Base-by-base conservation (phyloP, 2,888 invertebrate species). In the Andrena dorsata region DNA sequence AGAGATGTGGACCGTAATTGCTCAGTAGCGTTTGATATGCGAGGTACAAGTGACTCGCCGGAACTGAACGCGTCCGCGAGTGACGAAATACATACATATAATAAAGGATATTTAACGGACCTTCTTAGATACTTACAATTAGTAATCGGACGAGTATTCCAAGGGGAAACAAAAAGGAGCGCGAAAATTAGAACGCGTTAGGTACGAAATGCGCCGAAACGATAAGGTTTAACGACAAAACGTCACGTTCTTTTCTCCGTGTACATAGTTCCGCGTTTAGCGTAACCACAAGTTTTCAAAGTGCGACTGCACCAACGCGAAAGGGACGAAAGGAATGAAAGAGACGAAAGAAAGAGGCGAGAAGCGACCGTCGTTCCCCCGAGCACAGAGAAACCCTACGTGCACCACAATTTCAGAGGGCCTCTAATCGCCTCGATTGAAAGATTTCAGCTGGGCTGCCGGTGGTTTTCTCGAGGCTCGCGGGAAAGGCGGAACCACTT, bases 241-340 rank as follows among this genome's bases (percentile, higher is more conserved):
- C 71, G 86, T 90, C 83, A 75, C 69, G 77, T 76, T 73, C 77
- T 89, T 86, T 85, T 85, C 85, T 88, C 88, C 90, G 87, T 89
- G 90, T 92, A 92, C 81, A 89, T 90, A 88, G 83, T 81, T 83
- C 77, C 88, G 78, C 85, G 73, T 87, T 87, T 87, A 82, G 76
- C 68, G 82, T 86, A 85, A 85, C 84, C 86, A 76, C 35, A 64
- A 47, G 56, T 89, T 65, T 83, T 84, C 84, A 79, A 81, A 77
- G 82, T 84, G 78, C 26, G 47, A 73, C n/a, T 20, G 26, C 30
- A 30, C 26, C n/a, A 53, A 74, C 56, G 41, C 72, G 61, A 53
- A 56, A 47, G n/a, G 5, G 65, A 51, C 20, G 61, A 26, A 51
- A 26, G 13, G 41, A 13, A 41, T 16, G 61, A 53, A 70, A 47